phyloP scores from a whole-genome alignment of 2,113 vertebrate genomes.

The Amazona guildingii region DNA sequence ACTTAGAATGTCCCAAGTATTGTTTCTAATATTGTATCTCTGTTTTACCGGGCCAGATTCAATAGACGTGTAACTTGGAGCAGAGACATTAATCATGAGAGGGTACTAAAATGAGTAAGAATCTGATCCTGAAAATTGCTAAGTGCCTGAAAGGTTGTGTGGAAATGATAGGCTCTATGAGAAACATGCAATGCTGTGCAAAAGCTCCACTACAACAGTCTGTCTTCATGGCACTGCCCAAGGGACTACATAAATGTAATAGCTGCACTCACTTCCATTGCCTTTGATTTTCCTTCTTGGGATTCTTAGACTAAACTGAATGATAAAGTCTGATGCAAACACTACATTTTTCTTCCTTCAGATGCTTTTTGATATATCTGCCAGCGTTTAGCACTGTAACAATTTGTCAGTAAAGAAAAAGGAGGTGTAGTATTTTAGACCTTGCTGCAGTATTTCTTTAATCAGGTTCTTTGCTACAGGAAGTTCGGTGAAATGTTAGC shows the following conservation, averaged over 20 bases:
- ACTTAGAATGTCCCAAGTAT: not conserved
- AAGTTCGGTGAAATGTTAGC: constrained; percentile 57
- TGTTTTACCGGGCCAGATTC: not conserved
- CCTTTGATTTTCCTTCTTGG: not conserved
- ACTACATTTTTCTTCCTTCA: not conserved
- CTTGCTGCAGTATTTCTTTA: constrained; percentile 40
- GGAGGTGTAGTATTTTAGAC: not conserved
- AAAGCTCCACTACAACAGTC: not conserved
- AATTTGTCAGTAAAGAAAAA: not conserved
- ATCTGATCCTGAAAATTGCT: not conserved
- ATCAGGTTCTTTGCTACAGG: constrained; percentile 25
- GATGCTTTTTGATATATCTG: not conserved
- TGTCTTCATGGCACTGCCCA: not conserved
- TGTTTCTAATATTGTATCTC: not conserved
- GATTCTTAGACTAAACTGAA: not conserved
- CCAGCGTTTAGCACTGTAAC: not conserved
- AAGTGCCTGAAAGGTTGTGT: not conserved
- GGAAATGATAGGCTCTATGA: not conserved
- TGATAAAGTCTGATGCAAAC: not conserved
- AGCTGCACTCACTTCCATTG: not conserved
- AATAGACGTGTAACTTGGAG: not conserved
- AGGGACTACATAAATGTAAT: not conserved
- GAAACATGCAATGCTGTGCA: not conserved
- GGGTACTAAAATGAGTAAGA: not conserved
- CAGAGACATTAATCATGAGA: not conserved